A percentile compares a stretch with the other conserved stretches of the same genome.
Evolutionary conservation across 30 jellyfish, hydroid and myxozoan species (phyloP).

Genomic region (Sanderia malayensis): DNA sequence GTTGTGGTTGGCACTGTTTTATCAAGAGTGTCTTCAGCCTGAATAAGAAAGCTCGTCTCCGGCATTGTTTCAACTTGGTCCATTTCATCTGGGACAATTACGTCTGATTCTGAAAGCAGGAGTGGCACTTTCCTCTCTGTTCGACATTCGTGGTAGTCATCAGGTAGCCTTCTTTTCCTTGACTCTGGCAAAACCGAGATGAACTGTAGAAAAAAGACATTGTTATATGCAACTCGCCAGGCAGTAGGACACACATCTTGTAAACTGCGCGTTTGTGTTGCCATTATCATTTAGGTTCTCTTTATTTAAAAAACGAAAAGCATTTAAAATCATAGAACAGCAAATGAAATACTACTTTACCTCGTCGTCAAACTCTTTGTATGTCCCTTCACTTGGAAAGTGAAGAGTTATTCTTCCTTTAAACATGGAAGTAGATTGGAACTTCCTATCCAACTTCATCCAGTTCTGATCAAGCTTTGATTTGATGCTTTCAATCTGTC

Average conservation of each 20-base stretch:
- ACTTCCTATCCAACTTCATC: slow-evolving; percentile 38
- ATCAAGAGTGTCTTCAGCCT: not conserved
- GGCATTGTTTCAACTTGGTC: slow-evolving; percentile 18
- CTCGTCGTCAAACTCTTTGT: slow-evolving; percentile 53
- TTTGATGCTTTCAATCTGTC: slow-evolving; percentile 44
- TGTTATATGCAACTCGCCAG: too few species aligned
- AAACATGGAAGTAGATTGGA: slow-evolving; percentile 42
- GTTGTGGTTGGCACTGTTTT: not conserved
- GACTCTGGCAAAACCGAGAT: slow-evolving; percentile 56
- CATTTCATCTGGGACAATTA: slow-evolving; percentile 32
- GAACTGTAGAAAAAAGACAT: slow-evolving; percentile 28
- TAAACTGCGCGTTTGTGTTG: too few species aligned
- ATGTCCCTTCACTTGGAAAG: slow-evolving; percentile 51
- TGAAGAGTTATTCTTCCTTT: slow-evolving; percentile 59
- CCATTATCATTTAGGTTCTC: too few species aligned
- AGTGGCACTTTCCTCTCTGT: slow-evolving; percentile 39
- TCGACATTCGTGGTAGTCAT: slow-evolving; percentile 44
- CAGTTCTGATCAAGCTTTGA: slow-evolving; percentile 66
- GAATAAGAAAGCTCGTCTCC: slow-evolving; percentile 6
- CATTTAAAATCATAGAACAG: too few species aligned
- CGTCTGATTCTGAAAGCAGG: slow-evolving; percentile 15
- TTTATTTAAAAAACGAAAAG: too few species aligned
- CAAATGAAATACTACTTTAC: too few species aligned
- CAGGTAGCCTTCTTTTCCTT: slow-evolving; percentile 57
- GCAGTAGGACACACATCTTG: too few species aligned